phyloP scores from a whole-genome alignment of 2,113 vertebrate species.

The Microtus richardsoni region DNA sequence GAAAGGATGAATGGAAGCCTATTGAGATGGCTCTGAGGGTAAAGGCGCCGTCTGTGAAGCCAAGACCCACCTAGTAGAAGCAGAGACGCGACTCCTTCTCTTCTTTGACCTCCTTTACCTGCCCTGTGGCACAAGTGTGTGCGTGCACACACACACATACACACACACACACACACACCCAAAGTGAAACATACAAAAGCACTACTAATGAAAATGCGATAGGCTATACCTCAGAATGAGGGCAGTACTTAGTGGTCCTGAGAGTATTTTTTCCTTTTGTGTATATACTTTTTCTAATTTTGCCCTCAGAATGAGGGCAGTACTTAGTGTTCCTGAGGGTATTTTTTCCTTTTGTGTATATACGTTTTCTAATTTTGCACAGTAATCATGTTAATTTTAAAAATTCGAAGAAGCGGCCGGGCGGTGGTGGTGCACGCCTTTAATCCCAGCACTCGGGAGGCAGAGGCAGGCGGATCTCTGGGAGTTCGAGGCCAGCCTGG shows the following conservation, averaged over 20 bases:
- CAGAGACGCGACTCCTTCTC: background rate
- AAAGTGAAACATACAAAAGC: background rate
- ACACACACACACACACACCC: background rate
- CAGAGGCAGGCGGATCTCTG: no score
- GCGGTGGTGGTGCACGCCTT: no score
- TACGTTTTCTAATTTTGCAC: conserved; percentile 34
- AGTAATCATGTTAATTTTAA: background rate
- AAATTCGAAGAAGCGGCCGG: background rate
- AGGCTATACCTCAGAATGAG: background rate
- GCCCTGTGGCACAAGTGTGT: background rate
- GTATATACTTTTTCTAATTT: background rate
- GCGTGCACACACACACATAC: background rate
- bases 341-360: background rate
- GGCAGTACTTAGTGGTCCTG: background rate
- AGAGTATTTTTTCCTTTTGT: background rate
- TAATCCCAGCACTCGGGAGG: no score
- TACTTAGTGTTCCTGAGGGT: background rate
- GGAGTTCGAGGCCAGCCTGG: no score
- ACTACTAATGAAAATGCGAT: background rate
- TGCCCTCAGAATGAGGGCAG: background rate
- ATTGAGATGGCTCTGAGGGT: background rate
- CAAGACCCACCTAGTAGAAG: no score
- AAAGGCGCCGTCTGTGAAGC: background rate
- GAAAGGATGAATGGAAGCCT: background rate
- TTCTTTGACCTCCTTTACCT: no score